Conservation (phyloP, 1,140 invertebrate species). For the Drosophila varians region DNA sequence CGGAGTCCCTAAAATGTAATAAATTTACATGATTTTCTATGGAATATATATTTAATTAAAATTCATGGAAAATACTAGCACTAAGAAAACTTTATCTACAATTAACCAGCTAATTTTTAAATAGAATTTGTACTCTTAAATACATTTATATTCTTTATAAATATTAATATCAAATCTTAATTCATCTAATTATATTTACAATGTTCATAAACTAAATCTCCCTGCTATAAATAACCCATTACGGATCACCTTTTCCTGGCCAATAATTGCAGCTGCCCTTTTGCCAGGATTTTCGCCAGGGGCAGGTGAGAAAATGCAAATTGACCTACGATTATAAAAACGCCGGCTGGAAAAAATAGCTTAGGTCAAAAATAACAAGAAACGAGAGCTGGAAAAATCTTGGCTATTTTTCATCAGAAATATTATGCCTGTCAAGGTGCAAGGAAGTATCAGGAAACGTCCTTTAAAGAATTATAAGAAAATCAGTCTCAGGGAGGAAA, state of each 20-base stretch:
- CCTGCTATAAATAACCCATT: constrained; percentile 31
- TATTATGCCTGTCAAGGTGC: constrained; percentile 3
- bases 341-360: constrained; percentile 29
- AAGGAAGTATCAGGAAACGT: too few species aligned
- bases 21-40: too few species aligned
- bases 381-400: constrained; percentile 11
- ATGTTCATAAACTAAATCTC: constrained; percentile 28
- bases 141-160: too few species aligned
- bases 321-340: constrained; percentile 33
- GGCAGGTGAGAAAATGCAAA: constrained; percentile 35
- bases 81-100: too few species aligned
- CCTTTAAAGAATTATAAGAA: neutral
- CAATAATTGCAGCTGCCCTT: constrained; percentile 28
- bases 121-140: too few species aligned
- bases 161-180: too few species aligned
- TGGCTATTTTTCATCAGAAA: constrained; percentile 19
- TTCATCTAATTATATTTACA: neutral
- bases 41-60: too few species aligned
- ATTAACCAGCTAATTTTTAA: too few species aligned
- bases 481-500: neutral
- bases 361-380: constrained; percentile 17
- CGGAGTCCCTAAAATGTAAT: too few species aligned
- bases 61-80: too few species aligned
- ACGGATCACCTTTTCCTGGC: neutral
- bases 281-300: constrained; percentile 15